Percentiles rank a stretch among this genome's conserved stretches.
Conservation (phyloP, 2,113 vertebrate genomes). For the Mesitornis unicolor region DNA sequence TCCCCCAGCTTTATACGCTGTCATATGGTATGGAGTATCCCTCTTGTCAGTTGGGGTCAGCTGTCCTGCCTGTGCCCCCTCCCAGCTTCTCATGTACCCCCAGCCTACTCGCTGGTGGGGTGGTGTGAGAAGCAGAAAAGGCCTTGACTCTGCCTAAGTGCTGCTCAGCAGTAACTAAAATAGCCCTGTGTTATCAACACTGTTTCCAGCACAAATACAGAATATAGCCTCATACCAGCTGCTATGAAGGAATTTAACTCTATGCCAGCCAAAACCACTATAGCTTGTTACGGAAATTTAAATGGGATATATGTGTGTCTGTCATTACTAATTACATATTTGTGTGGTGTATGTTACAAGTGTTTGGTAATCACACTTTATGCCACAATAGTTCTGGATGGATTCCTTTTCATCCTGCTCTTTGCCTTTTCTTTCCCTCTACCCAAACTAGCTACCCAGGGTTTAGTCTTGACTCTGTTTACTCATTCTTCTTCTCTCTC, state of each 20-base stretch:
- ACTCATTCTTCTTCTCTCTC: neutral
- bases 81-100: neutral
- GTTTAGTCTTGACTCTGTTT: neutral
- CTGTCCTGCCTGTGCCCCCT: neutral
- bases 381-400: neutral
- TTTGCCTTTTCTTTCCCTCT: neutral
- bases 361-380: neutral
- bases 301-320: neutral
- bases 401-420: neutral
- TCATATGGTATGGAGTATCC: fast-evolving
- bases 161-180: neutral
- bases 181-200: neutral
- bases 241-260: neutral
- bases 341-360: neutral
- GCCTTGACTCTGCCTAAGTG: neutral
- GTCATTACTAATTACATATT: neutral
- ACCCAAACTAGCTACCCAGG: neutral
- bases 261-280: neutral
- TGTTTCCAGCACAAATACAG: neutral
- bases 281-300: neutral
- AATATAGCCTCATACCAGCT: neutral
- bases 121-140: neutral
- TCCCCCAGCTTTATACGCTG: neutral
- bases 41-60: neutral
- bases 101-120: neutral